Percentiles rank a stretch among this genome's conserved stretches.
Evolutionary conservation across 2,888 invertebrate genomes (phyloP).

Genomic region (Parasteatoda lunata): DNA sequence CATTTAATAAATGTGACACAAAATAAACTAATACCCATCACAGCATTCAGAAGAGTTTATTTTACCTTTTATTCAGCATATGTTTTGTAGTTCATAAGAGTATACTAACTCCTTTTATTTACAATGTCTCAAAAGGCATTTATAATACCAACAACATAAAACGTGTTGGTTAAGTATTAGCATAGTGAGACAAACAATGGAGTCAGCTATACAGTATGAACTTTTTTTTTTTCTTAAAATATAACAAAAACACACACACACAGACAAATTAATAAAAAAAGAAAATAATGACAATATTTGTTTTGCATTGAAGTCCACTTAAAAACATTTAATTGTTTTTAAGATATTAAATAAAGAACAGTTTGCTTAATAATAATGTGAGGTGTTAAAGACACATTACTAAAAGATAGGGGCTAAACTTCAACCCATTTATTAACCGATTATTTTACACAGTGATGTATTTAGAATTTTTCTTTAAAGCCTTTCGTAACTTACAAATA

Average conservation of each 20-base stretch:
- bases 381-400: no score
- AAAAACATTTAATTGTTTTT: no score
- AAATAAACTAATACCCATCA: neutral
- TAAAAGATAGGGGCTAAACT: no score
- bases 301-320: no score
- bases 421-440: no score
- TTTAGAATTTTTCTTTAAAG: no score
- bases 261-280: neutral
- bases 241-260: conserved; percentile 1
- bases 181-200: conserved; percentile 60
- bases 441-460: no score
- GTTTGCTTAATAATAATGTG: no score
- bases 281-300: neutral
- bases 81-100: conserved; percentile 58
- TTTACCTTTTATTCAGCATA: conserved; percentile 70
- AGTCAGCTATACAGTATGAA: conserved; percentile 62
- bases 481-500: no score
- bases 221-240: conserved; percentile 6
- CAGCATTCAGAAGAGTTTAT: conserved; percentile 68
- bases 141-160: conserved; percentile 50
- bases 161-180: conserved; percentile 38
- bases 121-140: conserved; percentile 65
- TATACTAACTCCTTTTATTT: conserved; percentile 69
- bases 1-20: no score
- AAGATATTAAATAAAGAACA: no score